A percentile compares a stretch with the other conserved stretches of the same genome.
phyloP scores from a whole-genome alignment of 2,113 vertebrate species.

The Oenanthe oenanthe region DNA sequence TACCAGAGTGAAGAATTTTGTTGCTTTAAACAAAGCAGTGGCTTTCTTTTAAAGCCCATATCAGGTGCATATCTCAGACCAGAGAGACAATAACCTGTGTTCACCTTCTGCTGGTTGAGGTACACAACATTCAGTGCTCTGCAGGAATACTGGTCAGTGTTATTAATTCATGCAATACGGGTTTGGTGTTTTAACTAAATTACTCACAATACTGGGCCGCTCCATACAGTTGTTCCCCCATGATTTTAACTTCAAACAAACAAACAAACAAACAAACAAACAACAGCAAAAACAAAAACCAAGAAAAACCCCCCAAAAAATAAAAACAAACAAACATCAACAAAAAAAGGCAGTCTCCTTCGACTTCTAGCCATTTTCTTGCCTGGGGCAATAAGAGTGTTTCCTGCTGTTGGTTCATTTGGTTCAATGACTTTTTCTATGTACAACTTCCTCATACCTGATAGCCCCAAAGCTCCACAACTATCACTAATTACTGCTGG shows the following conservation, averaged over 20 bases:
- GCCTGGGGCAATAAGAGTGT: not conserved
- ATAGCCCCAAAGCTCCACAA: not conserved
- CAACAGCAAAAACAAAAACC: not conserved
- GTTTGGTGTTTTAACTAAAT: not conserved
- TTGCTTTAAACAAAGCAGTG: not conserved
- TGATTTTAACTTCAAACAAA: not conserved
- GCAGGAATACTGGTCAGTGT: not conserved
- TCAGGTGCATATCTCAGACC: rapidly evolving
- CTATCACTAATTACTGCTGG: not conserved
- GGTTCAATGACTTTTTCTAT: not conserved
- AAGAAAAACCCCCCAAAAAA: too few species aligned
- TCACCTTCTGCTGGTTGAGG: not conserved
- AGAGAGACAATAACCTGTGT: not conserved
- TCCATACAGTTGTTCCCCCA: not conserved
- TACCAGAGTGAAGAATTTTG: not conserved
- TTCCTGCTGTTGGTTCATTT: not conserved
- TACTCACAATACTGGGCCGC: not conserved
- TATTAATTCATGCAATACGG: not conserved
- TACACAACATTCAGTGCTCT: not conserved
- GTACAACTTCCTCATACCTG: not conserved
- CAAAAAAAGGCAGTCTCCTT: not conserved
- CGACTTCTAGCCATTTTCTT: not conserved
- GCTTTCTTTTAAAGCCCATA: not conserved
- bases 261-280: not conserved
- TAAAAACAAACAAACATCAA: not conserved